Conservation (phyloP, 2,113 vertebrate genomes). For the Gasterosteus aculeatus region DNA sequence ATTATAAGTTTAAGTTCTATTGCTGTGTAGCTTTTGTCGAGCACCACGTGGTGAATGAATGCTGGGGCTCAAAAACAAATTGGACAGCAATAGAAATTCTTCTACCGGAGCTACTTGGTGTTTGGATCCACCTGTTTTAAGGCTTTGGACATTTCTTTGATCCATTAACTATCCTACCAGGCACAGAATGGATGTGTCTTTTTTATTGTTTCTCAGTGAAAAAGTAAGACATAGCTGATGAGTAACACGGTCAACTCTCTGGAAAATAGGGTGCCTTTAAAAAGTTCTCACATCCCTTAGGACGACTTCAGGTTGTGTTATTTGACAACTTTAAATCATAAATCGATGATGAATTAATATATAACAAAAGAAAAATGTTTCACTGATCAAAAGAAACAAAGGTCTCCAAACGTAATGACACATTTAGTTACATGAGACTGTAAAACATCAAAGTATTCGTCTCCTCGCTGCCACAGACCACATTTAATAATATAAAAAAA, state of each 20-base stretch:
- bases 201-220: not conserved
- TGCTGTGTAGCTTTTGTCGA: too few relatives aligned
- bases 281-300: not conserved
- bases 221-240: not conserved
- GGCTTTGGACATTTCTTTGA: too few relatives aligned
- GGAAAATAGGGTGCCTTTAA: not conserved
- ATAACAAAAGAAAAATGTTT: not conserved
- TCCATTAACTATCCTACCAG: too few relatives aligned
- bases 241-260: not conserved
- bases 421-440: not conserved
- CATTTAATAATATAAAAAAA: not conserved
- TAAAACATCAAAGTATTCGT: not conserved
- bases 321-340: conserved; percentile 13
- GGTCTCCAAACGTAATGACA: not conserved
- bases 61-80: too few relatives aligned
- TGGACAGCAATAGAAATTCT: too few relatives aligned
- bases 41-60: too few relatives aligned
- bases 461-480: not conserved
- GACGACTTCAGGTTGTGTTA: not conserved
- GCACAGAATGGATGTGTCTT: not conserved
- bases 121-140: too few relatives aligned
- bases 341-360: not conserved
- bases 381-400: not conserved
- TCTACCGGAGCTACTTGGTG: too few relatives aligned
- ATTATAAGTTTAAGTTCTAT: too few relatives aligned